phyloP scores from a whole-genome alignment of 2,797 vertebrate species.

The Enteromius anoplus region DNA sequence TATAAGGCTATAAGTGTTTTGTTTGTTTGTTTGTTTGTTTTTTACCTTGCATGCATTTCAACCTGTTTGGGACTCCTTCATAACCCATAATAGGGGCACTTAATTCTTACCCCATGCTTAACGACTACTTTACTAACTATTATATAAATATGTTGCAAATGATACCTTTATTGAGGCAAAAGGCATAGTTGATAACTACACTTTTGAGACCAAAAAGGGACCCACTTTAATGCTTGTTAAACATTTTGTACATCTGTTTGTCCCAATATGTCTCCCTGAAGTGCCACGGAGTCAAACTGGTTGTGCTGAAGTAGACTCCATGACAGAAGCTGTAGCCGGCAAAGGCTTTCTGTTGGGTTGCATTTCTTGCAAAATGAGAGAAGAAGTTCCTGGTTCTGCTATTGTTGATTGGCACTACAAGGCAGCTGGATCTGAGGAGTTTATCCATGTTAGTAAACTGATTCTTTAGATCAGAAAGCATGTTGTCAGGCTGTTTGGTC shows the following conservation, averaged over 20 bases:
- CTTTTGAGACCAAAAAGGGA: not conserved
- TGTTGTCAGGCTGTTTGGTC: not conserved
- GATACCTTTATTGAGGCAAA: not conserved
- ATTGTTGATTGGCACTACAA: conserved; percentile 86
- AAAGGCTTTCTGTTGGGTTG: conserved; percentile 82
- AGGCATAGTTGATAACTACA: not conserved
- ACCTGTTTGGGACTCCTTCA: no score
- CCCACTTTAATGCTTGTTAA: not conserved
- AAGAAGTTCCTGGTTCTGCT: conserved; percentile 78
- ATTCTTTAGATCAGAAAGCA: not conserved
- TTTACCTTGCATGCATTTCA: no score
- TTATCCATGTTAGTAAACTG: conserved; percentile 70
- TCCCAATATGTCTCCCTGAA: conserved; percentile 48
- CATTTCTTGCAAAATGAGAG: conserved; percentile 89
- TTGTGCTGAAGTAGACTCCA: conserved; percentile 89
- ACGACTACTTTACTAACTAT: no score
- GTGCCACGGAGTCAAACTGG: conserved; percentile 75
- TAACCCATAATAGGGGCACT: no score
- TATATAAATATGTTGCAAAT: not conserved
- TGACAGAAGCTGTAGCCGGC: conserved; percentile 84
- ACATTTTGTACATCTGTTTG: not conserved
- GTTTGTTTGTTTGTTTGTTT: no score
- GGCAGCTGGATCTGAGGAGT: conserved; percentile 72
- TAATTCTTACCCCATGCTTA: no score
- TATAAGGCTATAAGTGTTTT: no score